A percentile compares a stretch with the other conserved stretches of the same genome.
Evolutionary conservation across 2,113 vertebrate species (phyloP).

Genomic region (Megaceryle maxima): DNA sequence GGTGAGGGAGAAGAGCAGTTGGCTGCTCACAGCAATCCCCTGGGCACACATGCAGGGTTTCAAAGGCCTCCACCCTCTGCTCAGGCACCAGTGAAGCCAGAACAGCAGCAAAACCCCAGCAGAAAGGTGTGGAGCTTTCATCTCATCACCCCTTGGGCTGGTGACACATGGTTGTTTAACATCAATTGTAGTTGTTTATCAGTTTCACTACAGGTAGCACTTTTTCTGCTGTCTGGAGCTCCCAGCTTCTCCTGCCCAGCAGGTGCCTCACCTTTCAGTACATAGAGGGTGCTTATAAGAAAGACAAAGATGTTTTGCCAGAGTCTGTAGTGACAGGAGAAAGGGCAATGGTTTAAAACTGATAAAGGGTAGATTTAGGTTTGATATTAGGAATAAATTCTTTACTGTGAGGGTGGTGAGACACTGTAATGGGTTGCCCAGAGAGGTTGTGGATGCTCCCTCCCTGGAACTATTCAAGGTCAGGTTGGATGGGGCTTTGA

Average conservation of each 20-base stretch:
- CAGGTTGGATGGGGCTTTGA: rapidly evolving
- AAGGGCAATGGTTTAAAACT: background rate
- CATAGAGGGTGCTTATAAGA: background rate
- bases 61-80: background rate
- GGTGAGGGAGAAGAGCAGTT: rapidly evolving
- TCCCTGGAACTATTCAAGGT: background rate
- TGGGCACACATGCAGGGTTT: rapidly evolving
- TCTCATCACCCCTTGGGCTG: rapidly evolving
- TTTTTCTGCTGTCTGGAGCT: background rate
- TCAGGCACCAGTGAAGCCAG: background rate
- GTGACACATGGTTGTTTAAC: rapidly evolving
- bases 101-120: rapidly evolving
- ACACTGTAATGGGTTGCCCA: background rate
- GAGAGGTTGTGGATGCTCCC: background rate
- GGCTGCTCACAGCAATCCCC: rapidly evolving
- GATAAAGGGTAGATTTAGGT: background rate
- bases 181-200: background rate
- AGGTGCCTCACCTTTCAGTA: background rate
- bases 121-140: rapidly evolving
- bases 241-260: background rate
- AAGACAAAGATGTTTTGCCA: background rate
- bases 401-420: background rate
- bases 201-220: background rate
- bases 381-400: background rate
- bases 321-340: background rate